Evolutionary conservation across 2,113 vertebrate species (phyloP), one percentile per base, ranked within the genome.

Genomic region (Sceloporus undulatus): DNA sequence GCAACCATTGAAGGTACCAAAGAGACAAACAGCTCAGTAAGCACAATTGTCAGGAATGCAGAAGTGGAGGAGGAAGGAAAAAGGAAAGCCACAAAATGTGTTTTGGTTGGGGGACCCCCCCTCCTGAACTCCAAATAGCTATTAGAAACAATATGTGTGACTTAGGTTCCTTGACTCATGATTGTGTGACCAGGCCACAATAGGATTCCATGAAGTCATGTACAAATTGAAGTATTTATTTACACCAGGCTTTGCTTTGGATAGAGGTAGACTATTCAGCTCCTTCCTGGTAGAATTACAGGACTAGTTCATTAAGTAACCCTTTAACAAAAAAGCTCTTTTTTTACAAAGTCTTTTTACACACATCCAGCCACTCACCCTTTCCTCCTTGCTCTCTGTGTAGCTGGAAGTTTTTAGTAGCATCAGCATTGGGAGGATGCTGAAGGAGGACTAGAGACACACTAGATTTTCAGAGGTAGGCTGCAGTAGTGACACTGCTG

Each of bases 281-380:
- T 83, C 68, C 79, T 89, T 88, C 74, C 77, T 89, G 85, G 42
- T 42, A 82, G 90, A 73, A 70, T 8, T n/a, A 62, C 59, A 62
- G 59, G 0, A 75, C 84, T 13, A 79, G n/a, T 18, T 79, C 18
- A 62, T 62, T 62, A 16, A 62, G 14, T 16, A 62, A 62, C 3
- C 3, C 59, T 62, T 3, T 62, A 18, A 62, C 18, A 14, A 13
- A 62, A 13, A 62, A 62, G 18, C 59, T 62, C 18, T 18, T 62
- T 62, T 62, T 62, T 62, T 14, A 14, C 13, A 62, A 59, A 62
- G 59, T 62, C 13, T 2, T 62, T 62, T 62, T 62, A 62, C 59
- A 62, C 13, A 4, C 59, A 62, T 3, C 59, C 59, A 62, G 14
- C 59, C 13, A 18, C 16, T 14, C 13, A 14, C 18, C 59, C 59